Evolutionary conservation across 2,797 vertebrate genomes (phyloP).

Genomic region (Hyperoplus immaculatus): DNA sequence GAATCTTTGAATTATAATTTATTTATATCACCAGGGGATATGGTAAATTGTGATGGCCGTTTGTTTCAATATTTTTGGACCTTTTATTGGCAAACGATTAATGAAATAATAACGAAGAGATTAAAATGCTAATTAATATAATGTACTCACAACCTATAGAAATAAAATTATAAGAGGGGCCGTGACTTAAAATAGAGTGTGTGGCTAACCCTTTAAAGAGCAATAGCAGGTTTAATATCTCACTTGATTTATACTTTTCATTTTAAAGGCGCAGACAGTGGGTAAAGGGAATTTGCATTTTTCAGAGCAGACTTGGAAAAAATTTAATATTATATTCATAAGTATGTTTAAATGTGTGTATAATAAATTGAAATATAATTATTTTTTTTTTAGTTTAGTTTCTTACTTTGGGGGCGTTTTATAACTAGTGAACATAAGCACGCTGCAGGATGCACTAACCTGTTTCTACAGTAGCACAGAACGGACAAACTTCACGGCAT

Average conservation of each 20-base stretch:
- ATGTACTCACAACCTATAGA: background rate
- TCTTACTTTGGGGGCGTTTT: too few relatives aligned
- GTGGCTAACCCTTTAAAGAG: background rate
- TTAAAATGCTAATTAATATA: constrained; percentile 13
- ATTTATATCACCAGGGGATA: background rate
- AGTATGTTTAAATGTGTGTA: too few relatives aligned
- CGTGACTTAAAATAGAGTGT: background rate
- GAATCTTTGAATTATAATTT: background rate
- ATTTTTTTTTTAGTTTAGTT: too few relatives aligned
- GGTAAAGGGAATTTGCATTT: too few relatives aligned
- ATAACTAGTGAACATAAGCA: too few relatives aligned
- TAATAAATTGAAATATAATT: too few relatives aligned
- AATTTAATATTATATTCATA: too few relatives aligned
- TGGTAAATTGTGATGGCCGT: background rate
- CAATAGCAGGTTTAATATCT: background rate
- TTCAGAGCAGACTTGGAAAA: too few relatives aligned
- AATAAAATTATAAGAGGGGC: background rate
- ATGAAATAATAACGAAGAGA: constrained; percentile 13
- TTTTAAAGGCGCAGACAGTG: background rate
- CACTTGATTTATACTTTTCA: background rate
- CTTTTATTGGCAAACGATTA: background rate
- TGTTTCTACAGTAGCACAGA: too few relatives aligned
- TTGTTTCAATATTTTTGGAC: constrained; percentile 9
- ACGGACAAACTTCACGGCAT: too few relatives aligned
- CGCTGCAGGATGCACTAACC: too few relatives aligned